Evolutionary conservation across 2,888 invertebrate species (phyloP), one percentile per base, ranked within the genome.

Genomic region (Sesia apiformis): DNA sequence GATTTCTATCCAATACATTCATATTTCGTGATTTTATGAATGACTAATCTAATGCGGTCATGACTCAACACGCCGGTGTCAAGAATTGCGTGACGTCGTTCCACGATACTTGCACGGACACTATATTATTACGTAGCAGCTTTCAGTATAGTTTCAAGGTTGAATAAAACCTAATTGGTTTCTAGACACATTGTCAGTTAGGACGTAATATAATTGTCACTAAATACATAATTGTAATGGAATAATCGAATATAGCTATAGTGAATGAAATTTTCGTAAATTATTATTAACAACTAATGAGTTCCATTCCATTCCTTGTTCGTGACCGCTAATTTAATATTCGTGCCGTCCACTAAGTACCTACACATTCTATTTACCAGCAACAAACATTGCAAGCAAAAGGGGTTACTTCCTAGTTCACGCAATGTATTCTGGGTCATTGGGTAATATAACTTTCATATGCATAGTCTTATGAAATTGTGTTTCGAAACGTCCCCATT

Each of bases 31-130:
- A 76, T 80, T 23, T 76, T 71, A 76, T 79, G 78, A 80, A 82
- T 86, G 81, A 83, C 77, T 76, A 80, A 80, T 75, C 72, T 74
- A 74, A 74, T 72, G 66, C 67, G 72, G 64, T 63, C 66, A 64
- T 85, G 84, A 84, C 67, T 85, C 84, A 84, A 70, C 74, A 63
- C 23, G 23, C 60, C 66, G 64, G 63, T 66, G 70, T 72, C 65
- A 70, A 69, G 69, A 69, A 65, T 72, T 66, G 69, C 66, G 66
- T 81, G 78, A 76, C 74, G 79, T 66, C 63, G 65, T 69, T 70
- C 67, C 66, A 68, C 67, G 64, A 49, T 5, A 5, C 4, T 61
- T 69, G 66, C 62, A 65, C 62, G 66, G 60, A 54, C 58, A 60
- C 42, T 7, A 8, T 64, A 60, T 64, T 66, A 60, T 63, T 64